Evolutionary conservation across 2,888 invertebrate species (phyloP).

Genomic region (Amblyjoppa fuscipennis): DNA sequence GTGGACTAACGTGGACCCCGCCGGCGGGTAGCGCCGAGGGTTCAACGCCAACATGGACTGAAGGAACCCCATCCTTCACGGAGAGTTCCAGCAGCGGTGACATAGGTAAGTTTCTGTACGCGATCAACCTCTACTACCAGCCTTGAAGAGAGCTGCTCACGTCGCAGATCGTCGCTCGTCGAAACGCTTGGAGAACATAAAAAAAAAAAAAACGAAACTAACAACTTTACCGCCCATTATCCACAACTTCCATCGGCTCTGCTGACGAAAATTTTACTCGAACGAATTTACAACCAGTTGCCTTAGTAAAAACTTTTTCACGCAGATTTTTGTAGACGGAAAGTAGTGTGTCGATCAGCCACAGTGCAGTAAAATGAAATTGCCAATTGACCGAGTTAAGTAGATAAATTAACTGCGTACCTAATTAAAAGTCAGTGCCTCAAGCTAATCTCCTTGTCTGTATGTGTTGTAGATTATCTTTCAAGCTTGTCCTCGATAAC

Average conservation of each 20-base stretch:
- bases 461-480: slow-evolving; percentile 72
- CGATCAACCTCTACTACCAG: slow-evolving; percentile 80
- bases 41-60: slow-evolving; percentile 99
- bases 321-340: slow-evolving; percentile 20
- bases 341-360: slow-evolving; percentile 26
- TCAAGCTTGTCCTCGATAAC: slow-evolving; percentile 70
- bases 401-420: slow-evolving; percentile 14
- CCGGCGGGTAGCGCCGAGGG: slow-evolving; percentile 93
- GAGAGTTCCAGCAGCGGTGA: slow-evolving; percentile 98
- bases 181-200: neutral
- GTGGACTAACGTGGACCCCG: slow-evolving; percentile 91
- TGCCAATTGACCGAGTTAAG: slow-evolving; percentile 17
- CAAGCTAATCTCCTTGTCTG: slow-evolving; percentile 70
- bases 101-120: slow-evolving; percentile 89
- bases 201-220: neutral
- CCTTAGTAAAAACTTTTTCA: slow-evolving; percentile 39
- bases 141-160: slow-evolving; percentile 62
- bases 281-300: slow-evolving; percentile 47
- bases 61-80: slow-evolving; percentile 98
- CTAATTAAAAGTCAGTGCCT: slow-evolving; percentile 70
- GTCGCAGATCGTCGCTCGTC: slow-evolving; percentile 34
- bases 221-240: slow-evolving; percentile 41
- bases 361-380: slow-evolving; percentile 14
- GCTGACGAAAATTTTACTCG: slow-evolving; percentile 8
- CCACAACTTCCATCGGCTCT: slow-evolving; percentile 46